Evolutionary conservation across 2,888 invertebrate species (phyloP).

Genomic region (Drosophila affinis): DNA sequence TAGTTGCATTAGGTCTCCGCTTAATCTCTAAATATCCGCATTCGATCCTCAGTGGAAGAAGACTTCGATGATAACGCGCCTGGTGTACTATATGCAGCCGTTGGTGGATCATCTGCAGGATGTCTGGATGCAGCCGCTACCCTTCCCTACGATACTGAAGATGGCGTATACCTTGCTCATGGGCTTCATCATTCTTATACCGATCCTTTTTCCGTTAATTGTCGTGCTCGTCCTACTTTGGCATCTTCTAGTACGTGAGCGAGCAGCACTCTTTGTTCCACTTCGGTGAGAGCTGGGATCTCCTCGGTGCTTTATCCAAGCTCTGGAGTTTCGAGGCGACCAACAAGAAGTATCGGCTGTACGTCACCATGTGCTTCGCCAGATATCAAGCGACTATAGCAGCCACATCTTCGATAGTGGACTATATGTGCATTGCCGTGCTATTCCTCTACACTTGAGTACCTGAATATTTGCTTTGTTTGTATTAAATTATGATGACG

Average conservation of each 20-base stretch:
- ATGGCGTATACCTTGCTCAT: conserved; percentile 57
- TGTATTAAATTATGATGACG: too few relatives aligned
- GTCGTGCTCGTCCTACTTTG: conserved; percentile 62
- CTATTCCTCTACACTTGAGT: conserved; percentile 54
- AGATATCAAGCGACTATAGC: conserved; percentile 69
- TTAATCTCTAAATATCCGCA: neutral
- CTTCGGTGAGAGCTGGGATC: conserved; percentile 50
- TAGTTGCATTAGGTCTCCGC: too few relatives aligned
- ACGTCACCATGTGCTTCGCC: conserved; percentile 69
- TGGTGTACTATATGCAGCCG: conserved; percentile 74
- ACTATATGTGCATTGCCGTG: conserved; percentile 76
- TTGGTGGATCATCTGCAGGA: conserved; percentile 67
- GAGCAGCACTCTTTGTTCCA: conserved; percentile 55
- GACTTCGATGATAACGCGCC: conserved; percentile 58
- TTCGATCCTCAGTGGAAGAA: conserved; percentile 66
- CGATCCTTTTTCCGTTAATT: conserved; percentile 59
- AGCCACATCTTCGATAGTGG: conserved; percentile 73
- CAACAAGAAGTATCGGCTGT: conserved; percentile 62
- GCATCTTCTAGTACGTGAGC: conserved; percentile 63
- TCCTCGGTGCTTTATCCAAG: conserved; percentile 51
- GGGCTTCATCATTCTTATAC: conserved; percentile 63
- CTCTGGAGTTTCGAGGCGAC: conserved; percentile 57
- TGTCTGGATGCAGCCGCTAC: conserved; percentile 76
- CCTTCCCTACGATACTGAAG: conserved; percentile 79
- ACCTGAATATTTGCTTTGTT: too few relatives aligned